phyloP scores from a whole-genome alignment of 37 sponge, comb jelly and placozoan genomes.

The Beroe forskalii region DNA sequence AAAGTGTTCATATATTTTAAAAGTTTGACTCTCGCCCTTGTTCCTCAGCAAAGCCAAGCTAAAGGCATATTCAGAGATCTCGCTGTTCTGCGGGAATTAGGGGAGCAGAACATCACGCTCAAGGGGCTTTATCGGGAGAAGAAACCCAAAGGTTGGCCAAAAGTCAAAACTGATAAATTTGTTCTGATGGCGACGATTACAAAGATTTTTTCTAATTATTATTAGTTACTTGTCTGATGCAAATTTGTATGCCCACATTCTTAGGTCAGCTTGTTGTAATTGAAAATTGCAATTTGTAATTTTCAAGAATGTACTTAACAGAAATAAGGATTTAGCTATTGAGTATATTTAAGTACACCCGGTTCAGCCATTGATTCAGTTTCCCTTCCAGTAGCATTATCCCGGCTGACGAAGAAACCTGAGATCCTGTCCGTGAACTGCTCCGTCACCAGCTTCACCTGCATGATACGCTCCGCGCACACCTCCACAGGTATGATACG shows the following conservation, averaged over 20 bases:
- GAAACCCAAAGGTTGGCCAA: slow-evolving; percentile 34
- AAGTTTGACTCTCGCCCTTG: too few relatives aligned
- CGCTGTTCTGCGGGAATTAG: not conserved
- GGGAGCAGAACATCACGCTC: slow-evolving; percentile 5
- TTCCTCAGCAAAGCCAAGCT: slow-evolving; percentile 32
- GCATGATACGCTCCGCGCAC: slow-evolving; percentile 33
- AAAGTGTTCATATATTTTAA: too few relatives aligned
- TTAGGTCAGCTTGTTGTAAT: too few relatives aligned
- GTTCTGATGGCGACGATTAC: too few relatives aligned
- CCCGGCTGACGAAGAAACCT: slow-evolving; percentile 26
- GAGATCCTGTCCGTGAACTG: slow-evolving; percentile 5
- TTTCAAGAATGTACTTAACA: too few relatives aligned
- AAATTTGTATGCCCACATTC: too few relatives aligned
- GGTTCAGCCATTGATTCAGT: not conserved
- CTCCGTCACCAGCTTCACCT: slow-evolving; percentile 36
- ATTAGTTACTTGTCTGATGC: too few relatives aligned
- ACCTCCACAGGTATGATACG: slow-evolving; percentile 29
- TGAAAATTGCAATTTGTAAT: too few relatives aligned
- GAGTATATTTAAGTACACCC: not conserved
- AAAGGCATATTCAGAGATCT: slow-evolving; percentile 41
- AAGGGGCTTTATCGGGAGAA: slow-evolving; percentile 18
- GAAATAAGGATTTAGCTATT: too few relatives aligned
- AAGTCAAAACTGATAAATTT: too few relatives aligned
- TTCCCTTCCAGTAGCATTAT: not conserved
- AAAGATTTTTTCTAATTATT: too few relatives aligned